Evolutionary conservation across 2,113 vertebrate species (phyloP), one percentile per base, ranked within the genome.

Genomic region (Phrynocephalus versicolor): DNA sequence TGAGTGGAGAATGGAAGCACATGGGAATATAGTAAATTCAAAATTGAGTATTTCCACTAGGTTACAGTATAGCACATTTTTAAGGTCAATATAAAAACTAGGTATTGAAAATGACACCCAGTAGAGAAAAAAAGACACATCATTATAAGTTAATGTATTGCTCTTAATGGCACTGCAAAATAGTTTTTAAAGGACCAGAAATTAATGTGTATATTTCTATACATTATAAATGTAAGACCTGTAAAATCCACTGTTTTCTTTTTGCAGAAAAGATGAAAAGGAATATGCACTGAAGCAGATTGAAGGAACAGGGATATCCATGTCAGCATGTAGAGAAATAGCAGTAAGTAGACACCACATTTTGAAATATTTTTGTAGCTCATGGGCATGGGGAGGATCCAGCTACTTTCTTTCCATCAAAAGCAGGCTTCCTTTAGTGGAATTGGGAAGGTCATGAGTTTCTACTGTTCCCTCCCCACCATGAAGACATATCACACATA

Each of bases 311-410:
- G 97, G 97, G 89, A 97, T 97, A 95, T 97, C 97, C 93, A 97
- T 97, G 97, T 97, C 97, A 35, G 97, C 97, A 84, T 97, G 97
- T 95, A 97, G 97, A 97, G 97, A 97, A 93, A 97, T 97, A 95
- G 97, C 97, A 96, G 97, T 97, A 96, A 97, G 97, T 97, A 87
- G 83, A 90, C 83, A 88, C 87, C 81, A 90, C 87, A 14, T 81
- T 25, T 19, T 80, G 45, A 79, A 80, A 73, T 86, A 30, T 27
- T 72, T 51, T 27, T 74, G 21, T 6, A 65, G 27, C 65, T 64
- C 74, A 23, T 73, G 60, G 45, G 21, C 27, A 35, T 70, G 67
- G 79, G 6, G 16, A 27, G 60, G 64, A 65, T 67, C 62, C 60
- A n/a, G n/a, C 62, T 67, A 67, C 37, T 80, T 80, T 30, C 27